Evolutionary conservation across 30 jellyfish, hydroid and myxozoan species (phyloP), one percentile per base, ranked within the genome.

Genomic region (Hydractinia symbiolongicarpus): DNA sequence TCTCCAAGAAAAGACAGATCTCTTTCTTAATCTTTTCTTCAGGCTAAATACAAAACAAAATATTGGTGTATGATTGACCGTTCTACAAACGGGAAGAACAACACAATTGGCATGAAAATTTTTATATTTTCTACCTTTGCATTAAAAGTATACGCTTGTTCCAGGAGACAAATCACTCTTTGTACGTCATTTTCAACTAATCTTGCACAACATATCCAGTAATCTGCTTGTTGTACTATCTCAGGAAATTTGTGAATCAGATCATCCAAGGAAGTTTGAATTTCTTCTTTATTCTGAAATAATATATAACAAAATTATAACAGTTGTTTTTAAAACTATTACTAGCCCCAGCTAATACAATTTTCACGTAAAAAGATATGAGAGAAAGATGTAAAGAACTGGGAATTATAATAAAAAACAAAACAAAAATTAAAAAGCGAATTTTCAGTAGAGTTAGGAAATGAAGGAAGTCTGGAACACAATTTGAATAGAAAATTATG

Each of bases 71-170:
- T 11, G 19, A 58, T 58, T 58, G 15, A 58, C 44, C 44, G 44
- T 30, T 30, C 44, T 0, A 30, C 44, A 30, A 30, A 30, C 44
- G 44, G 44, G 44, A 2, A 30, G 44, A 30, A 30, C 44, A 30
- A 30, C 44, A 30, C 44, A 30, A 30, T 30, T 30, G 2, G 44
- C 44, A 30, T 30, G 44, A 2, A 30, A 30, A 30, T 30, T 30
- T 30, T 30, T 30, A 30, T 30, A 30, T 30, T 30, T 30, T 30
- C n/a, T 53, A 60, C 95, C 85, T 80, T 81, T 6, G 95, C 95
- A 73, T 79, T 89, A 81, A 86, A 86, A 55, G 95, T 88, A 76
- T 79, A 78, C 8, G 95, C 89, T 73, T 86, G 95, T 60, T 86
- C 95, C 76, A 86, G 79, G 10, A 86, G 73, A 51, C 95, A 86